Percentiles rank a stretch among this genome's conserved stretches.
Conservation (phyloP, 2,113 vertebrate species). For the Osmerus mordax region DNA sequence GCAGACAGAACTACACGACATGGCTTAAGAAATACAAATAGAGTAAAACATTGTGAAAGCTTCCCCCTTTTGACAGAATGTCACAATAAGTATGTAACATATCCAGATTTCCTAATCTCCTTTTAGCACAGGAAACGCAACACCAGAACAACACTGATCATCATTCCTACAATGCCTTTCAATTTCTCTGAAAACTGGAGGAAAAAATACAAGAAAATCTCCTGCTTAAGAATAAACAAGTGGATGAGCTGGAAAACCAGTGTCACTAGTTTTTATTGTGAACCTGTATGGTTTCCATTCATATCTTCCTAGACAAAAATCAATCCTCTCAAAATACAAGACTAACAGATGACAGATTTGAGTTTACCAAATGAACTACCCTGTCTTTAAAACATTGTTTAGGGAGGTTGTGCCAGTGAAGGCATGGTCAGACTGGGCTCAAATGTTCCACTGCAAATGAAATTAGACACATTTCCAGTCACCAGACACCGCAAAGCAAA, state of each 20-base stretch:
- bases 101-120: neutral
- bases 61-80: too few species aligned
- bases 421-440: slow-evolving; percentile 19
- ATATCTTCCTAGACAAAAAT: too few species aligned
- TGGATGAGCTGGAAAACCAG: slow-evolving; percentile 19
- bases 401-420: neutral
- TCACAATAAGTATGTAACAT: neutral
- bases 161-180: neutral
- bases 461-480: slow-evolving; percentile 30
- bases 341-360: neutral
- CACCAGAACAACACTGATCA: slow-evolving; percentile 1
- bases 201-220: neutral
- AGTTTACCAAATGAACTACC: slow-evolving; percentile 11
- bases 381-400: slow-evolving; percentile 9
- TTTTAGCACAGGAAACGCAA: neutral
- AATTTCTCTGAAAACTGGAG: too few species aligned
- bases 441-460: slow-evolving; percentile 32
- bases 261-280: slow-evolving; percentile 3
- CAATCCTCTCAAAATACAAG: neutral
- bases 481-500: slow-evolving; percentile 19
- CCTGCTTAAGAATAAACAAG: neutral
- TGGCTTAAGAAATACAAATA: too few species aligned
- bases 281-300: slow-evolving; percentile 8
- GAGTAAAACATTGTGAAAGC: too few species aligned
- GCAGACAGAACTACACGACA: too few species aligned